Evolutionary conservation across 1,140 invertebrate genomes (phyloP), one percentile per base, ranked within the genome.

Genomic region (Penaeus indicus): DNA sequence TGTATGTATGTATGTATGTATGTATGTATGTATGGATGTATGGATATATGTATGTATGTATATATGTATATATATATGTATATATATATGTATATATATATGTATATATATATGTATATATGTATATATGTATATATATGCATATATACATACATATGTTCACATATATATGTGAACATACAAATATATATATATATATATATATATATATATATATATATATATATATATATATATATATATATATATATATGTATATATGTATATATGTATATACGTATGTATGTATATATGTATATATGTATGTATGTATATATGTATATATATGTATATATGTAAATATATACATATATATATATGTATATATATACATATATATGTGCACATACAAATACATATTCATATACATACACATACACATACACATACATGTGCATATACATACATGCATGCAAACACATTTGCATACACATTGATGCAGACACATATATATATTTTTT

Each of bases 51-150:
- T 22, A 69, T 22, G 4, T 69, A 69, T 22, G 22, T 69, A 69
- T 22, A 22, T 69, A 27, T 19, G 8, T 72, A n/a, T 72, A 72
- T 72, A n/a, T 72, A 72, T 72, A n/a, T n/a, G 8, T 72, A 72
- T 72, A 25, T 72, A 72, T 21, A 72, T 69, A 69, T 69, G 1
- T 69, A 69, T 69, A 16, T 69, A 25, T 72, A 21, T 72, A 72
- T 72, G 3, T 72, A 72, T 72, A 72, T 72, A 72, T 72, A 72
- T 72, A 72, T 72, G 5, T 72, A 72, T 72, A 72, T 72, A 22
- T 72, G n/a, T 72, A 72, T 72, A 72, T 72, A 72, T n/a, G 32
- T 72, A 72, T 72, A n/a, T 72, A 72, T 72, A n/a, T 69, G 0
- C 22, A 22, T 69, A 69, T 22, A 22, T 69, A 69, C 22, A 22